A percentile compares a stretch with the other conserved stretches of the same genome.
phyloP scores from a whole-genome alignment of 2,797 vertebrate genomes.

The Ciconia nigra region DNA sequence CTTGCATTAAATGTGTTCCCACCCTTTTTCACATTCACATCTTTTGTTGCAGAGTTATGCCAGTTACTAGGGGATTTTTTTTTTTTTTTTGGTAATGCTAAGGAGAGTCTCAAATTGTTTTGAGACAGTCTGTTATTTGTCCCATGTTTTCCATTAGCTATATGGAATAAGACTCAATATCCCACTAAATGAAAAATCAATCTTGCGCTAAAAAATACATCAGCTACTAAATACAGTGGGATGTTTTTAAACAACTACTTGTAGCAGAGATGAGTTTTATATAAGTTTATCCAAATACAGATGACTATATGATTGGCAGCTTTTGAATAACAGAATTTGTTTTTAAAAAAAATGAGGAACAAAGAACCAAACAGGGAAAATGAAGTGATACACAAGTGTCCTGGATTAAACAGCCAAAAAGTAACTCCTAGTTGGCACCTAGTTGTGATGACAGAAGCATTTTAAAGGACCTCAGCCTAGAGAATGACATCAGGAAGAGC shows the following conservation, averaged over 20 bases:
- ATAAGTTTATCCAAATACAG: background rate
- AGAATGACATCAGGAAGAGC: background rate
- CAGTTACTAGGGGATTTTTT: background rate
- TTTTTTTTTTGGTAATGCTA: background rate
- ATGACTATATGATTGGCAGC: background rate
- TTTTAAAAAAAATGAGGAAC: background rate
- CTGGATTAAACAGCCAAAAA: background rate
- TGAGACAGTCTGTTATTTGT: background rate
- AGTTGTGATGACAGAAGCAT: background rate
- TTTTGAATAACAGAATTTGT: background rate
- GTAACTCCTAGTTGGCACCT: background rate
- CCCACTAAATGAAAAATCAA: background rate
- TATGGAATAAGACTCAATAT: background rate
- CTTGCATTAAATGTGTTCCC: background rate
- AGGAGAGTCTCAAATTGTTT: background rate
- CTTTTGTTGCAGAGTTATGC: background rate
- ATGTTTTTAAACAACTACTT: background rate
- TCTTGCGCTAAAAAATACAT: background rate
- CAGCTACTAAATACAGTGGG: background rate
- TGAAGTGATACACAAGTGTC: background rate
- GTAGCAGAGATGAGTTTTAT: background rate
- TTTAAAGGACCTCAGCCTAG: background rate
- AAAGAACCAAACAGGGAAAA: background rate
- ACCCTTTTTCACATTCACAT: background rate
- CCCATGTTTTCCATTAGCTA: background rate